Conservation (phyloP, 2,797 vertebrate genomes). For the Rhincodon typus region DNA sequence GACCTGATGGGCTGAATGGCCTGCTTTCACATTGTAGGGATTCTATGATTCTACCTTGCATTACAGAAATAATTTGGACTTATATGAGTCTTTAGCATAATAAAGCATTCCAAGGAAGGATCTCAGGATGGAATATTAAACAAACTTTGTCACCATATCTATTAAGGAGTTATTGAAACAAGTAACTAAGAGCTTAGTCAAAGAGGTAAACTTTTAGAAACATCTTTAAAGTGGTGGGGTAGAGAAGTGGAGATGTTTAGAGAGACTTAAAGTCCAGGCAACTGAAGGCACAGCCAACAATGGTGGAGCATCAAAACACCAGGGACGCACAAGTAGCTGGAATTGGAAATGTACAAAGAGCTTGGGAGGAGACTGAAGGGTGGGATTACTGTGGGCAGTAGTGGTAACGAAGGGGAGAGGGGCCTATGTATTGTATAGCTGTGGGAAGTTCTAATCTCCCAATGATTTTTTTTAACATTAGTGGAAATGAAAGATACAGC, state of each 20-base stretch:
- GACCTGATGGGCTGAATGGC: too few species aligned
- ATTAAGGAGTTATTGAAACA: background rate
- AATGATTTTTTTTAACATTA: background rate
- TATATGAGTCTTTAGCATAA: background rate
- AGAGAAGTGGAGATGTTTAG: background rate
- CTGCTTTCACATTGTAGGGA: too few species aligned
- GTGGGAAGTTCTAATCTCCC: background rate
- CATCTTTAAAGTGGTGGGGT: background rate
- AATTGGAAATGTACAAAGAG: background rate
- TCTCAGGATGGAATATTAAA: background rate
- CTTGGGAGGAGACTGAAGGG: too few species aligned
- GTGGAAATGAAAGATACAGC: background rate
- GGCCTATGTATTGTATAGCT: background rate
- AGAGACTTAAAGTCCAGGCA: background rate
- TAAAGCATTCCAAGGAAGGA: too few species aligned
- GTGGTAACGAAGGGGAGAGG: too few species aligned
- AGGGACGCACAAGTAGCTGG: background rate
- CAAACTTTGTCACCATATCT: background rate
- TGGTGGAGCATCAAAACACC: background rate
- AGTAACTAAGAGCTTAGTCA: background rate
- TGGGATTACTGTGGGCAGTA: too few species aligned
- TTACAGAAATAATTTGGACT: background rate
- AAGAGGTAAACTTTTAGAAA: background rate
- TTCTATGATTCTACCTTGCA: background rate
- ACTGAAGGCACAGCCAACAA: background rate